Evolutionary conservation across 2,113 vertebrate species (phyloP).

Genomic region (Alligator mississippiensis): DNA sequence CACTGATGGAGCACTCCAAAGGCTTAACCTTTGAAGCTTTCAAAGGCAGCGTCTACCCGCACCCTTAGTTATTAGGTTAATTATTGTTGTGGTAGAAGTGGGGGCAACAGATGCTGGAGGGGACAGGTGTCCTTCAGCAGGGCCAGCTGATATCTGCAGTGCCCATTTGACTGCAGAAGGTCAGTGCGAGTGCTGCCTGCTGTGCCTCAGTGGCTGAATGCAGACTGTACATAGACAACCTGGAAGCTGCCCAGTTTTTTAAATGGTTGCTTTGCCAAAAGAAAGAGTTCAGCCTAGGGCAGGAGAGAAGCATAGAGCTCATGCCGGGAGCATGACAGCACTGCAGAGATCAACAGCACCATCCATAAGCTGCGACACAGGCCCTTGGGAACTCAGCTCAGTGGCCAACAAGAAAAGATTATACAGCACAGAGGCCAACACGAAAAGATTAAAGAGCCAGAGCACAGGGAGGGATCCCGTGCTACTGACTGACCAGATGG

Average conservation of each 20-base stretch:
- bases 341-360: fast-evolving
- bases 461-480: neutral
- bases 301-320: neutral
- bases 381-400: neutral
- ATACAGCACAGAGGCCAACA: neutral
- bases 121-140: neutral
- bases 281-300: neutral
- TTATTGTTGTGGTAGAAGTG: neutral
- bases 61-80: neutral
- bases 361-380: neutral
- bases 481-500: neutral
- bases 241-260: neutral
- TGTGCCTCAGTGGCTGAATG: neutral
- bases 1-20: too few species aligned
- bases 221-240: neutral
- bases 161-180: neutral
- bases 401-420: neutral
- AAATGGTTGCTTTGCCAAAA: neutral
- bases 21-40: too few species aligned
- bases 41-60: too few species aligned
- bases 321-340: too few species aligned
- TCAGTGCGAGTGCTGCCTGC: neutral
- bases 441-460: neutral
- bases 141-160: neutral
- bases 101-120: neutral